Evolutionary conservation across 2,888 invertebrate genomes (phyloP).

Genomic region (Hedya salicella): DNA sequence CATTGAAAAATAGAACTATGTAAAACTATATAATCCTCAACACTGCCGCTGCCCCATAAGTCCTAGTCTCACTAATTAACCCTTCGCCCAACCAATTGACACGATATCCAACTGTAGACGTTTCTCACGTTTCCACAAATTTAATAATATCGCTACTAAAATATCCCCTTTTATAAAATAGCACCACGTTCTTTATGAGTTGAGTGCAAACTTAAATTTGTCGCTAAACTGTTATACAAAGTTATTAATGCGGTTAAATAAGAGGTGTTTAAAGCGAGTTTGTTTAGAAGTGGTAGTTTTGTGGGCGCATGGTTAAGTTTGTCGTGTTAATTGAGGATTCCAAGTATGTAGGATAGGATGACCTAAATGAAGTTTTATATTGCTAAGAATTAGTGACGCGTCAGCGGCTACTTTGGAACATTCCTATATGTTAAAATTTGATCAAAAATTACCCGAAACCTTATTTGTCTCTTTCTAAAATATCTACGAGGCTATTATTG

Average conservation of each 20-base stretch:
- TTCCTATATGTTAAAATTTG: not conserved
- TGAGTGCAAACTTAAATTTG: conserved; percentile 6
- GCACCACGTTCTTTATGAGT: not conserved
- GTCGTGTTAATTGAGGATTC: conserved; percentile 9
- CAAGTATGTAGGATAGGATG: conserved; percentile 12
- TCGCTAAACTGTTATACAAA: not conserved
- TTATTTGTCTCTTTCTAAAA: too few species aligned
- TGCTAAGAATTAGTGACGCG: conserved; percentile 3
- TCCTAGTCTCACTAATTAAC: conserved; percentile 17
- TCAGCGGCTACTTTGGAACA: not conserved
- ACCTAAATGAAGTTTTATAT: conserved; percentile 18
- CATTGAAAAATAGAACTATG: too few species aligned
- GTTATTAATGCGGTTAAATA: conserved; percentile 3
- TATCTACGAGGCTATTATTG: too few species aligned
- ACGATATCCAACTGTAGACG: conserved; percentile 16
- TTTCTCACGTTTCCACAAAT: conserved; percentile 25
- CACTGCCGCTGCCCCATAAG: not conserved
- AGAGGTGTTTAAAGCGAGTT: not conserved
- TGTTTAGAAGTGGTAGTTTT: not conserved
- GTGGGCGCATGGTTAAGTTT: not conserved
- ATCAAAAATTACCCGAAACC: too few species aligned
- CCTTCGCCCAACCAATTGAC: conserved; percentile 13
- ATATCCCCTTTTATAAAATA: not conserved
- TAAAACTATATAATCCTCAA: not conserved
- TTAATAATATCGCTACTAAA: conserved; percentile 3